Evolutionary conservation across 2,113 vertebrate genomes (phyloP), one percentile per base, ranked within the genome.

Genomic region (Gasterosteus aculeatus): DNA sequence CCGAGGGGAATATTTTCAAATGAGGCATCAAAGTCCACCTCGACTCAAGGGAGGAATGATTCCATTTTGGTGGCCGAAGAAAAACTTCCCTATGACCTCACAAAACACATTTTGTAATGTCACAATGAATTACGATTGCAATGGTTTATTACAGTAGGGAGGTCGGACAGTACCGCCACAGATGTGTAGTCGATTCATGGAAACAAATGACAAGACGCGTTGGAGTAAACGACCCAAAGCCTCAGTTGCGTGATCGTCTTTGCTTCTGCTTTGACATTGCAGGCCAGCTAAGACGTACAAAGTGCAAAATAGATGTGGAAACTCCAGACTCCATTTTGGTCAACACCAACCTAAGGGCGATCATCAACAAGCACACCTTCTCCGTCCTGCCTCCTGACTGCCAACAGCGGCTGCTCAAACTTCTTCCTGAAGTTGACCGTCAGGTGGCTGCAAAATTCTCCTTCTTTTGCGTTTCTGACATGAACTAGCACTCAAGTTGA

Each of bases 301-400:
- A 94, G 86, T 96, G 95, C 68, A 97, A 97, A 69, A 99, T 99
- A 29, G 98, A 99, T 7, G 98, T 99, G 82, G 98, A 99, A 89
- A 99, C 98, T 0, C 98, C 98, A 0, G 98, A 99, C 88, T 99
- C 98, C 66, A 99, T 99, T 90, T 92, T 99, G 61, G 98, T 99
- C 64, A 99, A 99, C 93, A 99, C 98, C 39, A 99, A 99, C 92
- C 93, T 99, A 68, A 91, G 97, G 65, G 98, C 98, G 0, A 93
- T 99, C 78, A 98, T 99, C 89, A 99, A 99, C 92, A 99, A 99
- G 74, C 97, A 99, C 85, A 99, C 96, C 0, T 97, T 99, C 93
- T 96, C 95, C 0, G 85, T 94, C 46, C 92, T 99, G 80, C 97
- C 98, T 0, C 39, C 90, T 0, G 96, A 97, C 2, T 95, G 96